A percentile compares a stretch with the other conserved stretches of the same genome.
Conservation (phyloP, 1,140 invertebrate genomes). For the Melanaphis sacchari region DNA sequence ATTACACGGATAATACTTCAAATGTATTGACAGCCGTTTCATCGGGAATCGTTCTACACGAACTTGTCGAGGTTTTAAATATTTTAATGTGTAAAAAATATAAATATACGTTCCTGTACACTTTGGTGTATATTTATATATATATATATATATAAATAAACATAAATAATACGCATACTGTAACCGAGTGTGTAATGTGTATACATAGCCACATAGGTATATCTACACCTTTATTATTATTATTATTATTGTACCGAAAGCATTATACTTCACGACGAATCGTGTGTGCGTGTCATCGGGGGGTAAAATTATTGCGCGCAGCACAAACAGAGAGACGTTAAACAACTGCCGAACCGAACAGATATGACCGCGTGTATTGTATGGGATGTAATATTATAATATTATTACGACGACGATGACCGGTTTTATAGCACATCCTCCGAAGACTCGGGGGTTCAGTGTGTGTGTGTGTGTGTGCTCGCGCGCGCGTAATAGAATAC, state of each 20-base stretch:
- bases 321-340: background rate
- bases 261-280: background rate
- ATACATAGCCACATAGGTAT: background rate
- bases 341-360: background rate
- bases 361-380: background rate
- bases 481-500: background rate
- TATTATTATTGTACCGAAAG: constrained; percentile 2
- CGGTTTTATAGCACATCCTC: constrained; percentile 20
- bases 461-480: background rate
- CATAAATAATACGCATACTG: background rate
- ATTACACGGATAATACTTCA: background rate
- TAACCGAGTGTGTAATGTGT: background rate
- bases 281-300: background rate
- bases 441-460: background rate
- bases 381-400: background rate
- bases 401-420: background rate
- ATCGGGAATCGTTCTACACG: constrained; percentile 17
- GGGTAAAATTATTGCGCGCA: background rate
- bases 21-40: constrained; percentile 27
- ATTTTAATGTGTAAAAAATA: constrained; percentile 8
- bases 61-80: background rate
- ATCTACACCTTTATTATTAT: background rate
- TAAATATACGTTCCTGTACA: background rate
- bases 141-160: background rate
- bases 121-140: no score